A percentile compares a stretch with the other conserved stretches of the same genome.
Evolutionary conservation across 2,113 vertebrate genomes (phyloP).

Genomic region (Acanthochromis polyacanthus): DNA sequence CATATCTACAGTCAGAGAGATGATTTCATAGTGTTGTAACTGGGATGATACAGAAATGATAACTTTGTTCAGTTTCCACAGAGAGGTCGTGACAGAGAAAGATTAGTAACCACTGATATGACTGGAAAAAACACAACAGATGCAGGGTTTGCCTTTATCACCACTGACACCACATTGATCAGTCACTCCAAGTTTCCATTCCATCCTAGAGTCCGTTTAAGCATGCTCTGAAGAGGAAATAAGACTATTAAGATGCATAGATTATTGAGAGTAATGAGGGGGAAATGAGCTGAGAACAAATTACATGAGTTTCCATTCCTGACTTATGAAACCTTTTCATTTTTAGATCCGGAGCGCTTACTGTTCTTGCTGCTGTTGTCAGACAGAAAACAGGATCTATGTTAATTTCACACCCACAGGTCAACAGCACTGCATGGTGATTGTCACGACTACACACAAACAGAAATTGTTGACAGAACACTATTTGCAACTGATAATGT

Average conservation of each 20-base stretch:
- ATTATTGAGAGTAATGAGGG: neutral
- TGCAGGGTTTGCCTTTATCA: neutral
- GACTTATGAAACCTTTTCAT: slow-evolving; percentile 9
- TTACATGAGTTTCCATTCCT: neutral
- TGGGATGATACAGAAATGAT: too few species aligned
- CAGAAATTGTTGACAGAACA: neutral
- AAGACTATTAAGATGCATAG: neutral
- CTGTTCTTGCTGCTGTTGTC: slow-evolving; percentile 9
- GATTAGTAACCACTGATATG: too few species aligned
- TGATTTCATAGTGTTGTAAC: too few species aligned
- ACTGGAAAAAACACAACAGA: neutral
- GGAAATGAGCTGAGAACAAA: neutral
- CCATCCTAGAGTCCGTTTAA: neutral
- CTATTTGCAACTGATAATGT: too few species aligned
- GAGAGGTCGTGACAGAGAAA: too few species aligned
- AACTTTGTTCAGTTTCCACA: too few species aligned
- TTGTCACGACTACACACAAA: neutral
- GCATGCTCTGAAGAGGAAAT: neutral
- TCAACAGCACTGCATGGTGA: neutral
- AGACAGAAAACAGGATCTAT: slow-evolving; percentile 27
- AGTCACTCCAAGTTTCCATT: neutral
- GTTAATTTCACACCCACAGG: slow-evolving; percentile 9
- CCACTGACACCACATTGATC: neutral
- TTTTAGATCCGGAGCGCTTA: neutral
- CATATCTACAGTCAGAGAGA: too few species aligned